phyloP scores from a whole-genome alignment of 2,113 vertebrate genomes.

The Mus spicilegus region DNA sequence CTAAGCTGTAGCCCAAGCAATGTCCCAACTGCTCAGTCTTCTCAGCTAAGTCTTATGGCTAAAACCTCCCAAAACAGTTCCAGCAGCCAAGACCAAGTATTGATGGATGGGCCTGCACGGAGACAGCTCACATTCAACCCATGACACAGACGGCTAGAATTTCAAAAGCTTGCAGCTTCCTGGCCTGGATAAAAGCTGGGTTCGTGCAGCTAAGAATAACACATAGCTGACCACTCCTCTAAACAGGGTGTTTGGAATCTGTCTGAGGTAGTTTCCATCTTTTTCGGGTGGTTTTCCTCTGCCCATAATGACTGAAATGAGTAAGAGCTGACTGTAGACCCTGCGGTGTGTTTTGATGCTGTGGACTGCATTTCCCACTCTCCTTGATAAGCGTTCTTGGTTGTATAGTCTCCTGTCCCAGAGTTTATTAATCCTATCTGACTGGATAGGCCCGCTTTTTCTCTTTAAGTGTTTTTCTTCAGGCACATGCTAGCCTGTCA shows the following conservation, averaged over 20 bases:
- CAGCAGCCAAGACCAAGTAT: background rate
- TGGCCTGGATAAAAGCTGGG: background rate
- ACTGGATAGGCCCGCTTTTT: background rate
- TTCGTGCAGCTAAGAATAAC: slow-evolving; percentile 57
- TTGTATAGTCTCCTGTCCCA: slow-evolving; percentile 3
- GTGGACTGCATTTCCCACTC: slow-evolving; percentile 15
- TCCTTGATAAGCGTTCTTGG: background rate
- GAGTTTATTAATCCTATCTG: slow-evolving; percentile 59
- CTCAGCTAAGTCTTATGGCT: background rate
- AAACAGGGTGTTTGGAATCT: slow-evolving; percentile 57
- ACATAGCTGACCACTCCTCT: slow-evolving; percentile 44
- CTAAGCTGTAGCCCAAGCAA: background rate
- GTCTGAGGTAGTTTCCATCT: slow-evolving; percentile 10
- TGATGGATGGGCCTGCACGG: background rate
- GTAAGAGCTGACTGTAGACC: slow-evolving; percentile 39
- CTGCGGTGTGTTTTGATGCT: slow-evolving; percentile 21
- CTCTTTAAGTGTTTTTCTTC: slow-evolving; percentile 25
- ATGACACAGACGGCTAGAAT: background rate
- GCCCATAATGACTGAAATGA: slow-evolving; percentile 42
- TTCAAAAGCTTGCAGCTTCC: slow-evolving; percentile 7
- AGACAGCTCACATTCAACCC: background rate
- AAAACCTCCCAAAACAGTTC: background rate
- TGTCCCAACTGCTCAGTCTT: background rate
- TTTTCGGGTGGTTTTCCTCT: slow-evolving; percentile 68
- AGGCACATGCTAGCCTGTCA: background rate